phyloP scores from a whole-genome alignment of 2,113 vertebrate species.

The Zapornia atra region DNA sequence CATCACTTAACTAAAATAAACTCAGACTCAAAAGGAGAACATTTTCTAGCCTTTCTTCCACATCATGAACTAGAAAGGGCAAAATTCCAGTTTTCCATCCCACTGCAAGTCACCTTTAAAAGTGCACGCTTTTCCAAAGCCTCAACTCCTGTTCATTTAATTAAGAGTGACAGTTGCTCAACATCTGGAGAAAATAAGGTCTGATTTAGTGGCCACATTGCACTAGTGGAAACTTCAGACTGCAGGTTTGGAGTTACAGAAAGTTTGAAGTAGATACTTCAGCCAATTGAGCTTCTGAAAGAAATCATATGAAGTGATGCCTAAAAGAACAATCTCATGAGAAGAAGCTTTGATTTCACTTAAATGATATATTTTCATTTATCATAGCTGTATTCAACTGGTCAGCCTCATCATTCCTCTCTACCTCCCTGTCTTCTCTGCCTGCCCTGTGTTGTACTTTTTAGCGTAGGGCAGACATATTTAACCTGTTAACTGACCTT shows the following conservation, averaged over 20 bases:
- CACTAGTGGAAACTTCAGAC: slow-evolving; percentile 7
- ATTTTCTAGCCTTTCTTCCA: neutral
- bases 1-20: slow-evolving; percentile 3
- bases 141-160: neutral
- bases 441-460: neutral
- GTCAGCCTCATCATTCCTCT: neutral
- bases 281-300: neutral
- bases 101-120: slow-evolving; percentile 1
- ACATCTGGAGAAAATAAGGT: slow-evolving; percentile 52
- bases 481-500: neutral
- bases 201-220: neutral
- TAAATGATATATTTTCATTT: neutral
- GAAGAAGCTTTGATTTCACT: neutral
- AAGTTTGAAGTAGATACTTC: neutral
- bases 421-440: neutral
- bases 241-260: slow-evolving; percentile 1
- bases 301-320: neutral
- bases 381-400: neutral
- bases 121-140: neutral
- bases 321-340: neutral
- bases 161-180: slow-evolving; percentile 46
- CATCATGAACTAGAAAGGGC: neutral
- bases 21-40: neutral
- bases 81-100: slow-evolving; percentile 39
- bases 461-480: neutral